Evolutionary conservation across 1,140 invertebrate species (phyloP).

Genomic region (Anastatus disparis): DNA sequence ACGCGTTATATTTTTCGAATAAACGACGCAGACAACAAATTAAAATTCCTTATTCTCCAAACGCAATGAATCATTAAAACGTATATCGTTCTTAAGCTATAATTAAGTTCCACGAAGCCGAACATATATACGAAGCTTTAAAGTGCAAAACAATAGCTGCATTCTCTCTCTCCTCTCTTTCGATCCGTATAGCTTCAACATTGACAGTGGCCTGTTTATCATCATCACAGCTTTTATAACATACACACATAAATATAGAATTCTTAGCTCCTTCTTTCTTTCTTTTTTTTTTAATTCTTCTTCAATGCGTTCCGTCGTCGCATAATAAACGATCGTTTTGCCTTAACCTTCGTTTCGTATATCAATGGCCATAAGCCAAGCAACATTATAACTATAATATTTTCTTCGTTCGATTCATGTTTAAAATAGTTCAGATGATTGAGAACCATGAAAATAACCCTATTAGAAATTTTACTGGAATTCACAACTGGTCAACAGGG

Average conservation of each 20-base stretch:
- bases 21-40: not conserved
- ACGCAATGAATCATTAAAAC: conserved; percentile 6
- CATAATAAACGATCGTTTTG: conserved; percentile 35
- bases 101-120: conserved; percentile 27
- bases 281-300: too few species aligned
- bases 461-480: too few species aligned
- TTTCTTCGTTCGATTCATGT: too few species aligned
- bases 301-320: conserved; percentile 40
- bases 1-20: too few species aligned
- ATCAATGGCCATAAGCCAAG: too few species aligned
- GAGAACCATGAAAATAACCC: too few species aligned
- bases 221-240: conserved; percentile 34
- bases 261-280: too few species aligned
- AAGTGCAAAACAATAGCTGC: conserved; percentile 38
- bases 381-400: too few species aligned
- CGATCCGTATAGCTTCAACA: conserved; percentile 16
- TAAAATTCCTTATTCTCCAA: conserved; percentile 16
- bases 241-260: too few species aligned
- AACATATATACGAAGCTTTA: conserved; percentile 3
- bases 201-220: conserved; percentile 42
- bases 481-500: too few species aligned
- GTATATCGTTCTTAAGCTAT: not conserved
- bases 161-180: too few species aligned
- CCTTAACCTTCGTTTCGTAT: conserved; percentile 50
- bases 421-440: too few species aligned